Evolutionary conservation across 2,888 invertebrate genomes (phyloP), one percentile per base, ranked within the genome.

Genomic region (Euphydryas editha): DNA sequence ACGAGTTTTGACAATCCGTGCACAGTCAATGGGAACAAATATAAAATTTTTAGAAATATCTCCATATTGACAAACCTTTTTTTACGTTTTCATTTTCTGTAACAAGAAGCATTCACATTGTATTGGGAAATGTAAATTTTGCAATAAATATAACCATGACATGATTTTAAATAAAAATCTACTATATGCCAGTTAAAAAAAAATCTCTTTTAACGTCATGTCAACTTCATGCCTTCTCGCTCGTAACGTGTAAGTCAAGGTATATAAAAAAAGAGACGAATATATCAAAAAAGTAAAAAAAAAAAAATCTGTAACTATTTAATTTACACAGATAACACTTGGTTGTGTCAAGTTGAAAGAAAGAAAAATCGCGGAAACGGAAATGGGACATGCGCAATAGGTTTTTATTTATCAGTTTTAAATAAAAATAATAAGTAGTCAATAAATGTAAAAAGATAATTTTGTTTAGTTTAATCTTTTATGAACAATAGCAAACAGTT

Each of bases 1-100:
- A 87, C 76, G 72, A 87, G 73, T 83, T 89, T 87, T 76, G 87
- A 81, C 80, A 92, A 76, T 69, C 85, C 86, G 70, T 81, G 76
- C 59, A 88, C 73, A 15, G 88, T 83, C 66, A 76, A 76, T 49
- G 92, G 90, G 70, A 78, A 83, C 61, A 81, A 77, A 67, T 80
- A 78, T 71, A 83, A 72, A 75, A 86, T 72, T 83, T 86, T 89
- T 63, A 86, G 73, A 74, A 86, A 76, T 69, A 90, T 73, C 76
- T 88, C 91, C 91, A 91, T 91, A 11, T 68, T 74, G 44, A 64
- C 54, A 68, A 47, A 60, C n/a, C 24, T 44, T 46, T 54, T 56
- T 49, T 20, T 21, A 61, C 44, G 49, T 39, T 54, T 39, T 24
- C 61, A 24, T 61, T 65, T 68, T 63, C 24, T 51, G 21, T 36